phyloP scores from a whole-genome alignment of 2,888 invertebrate species.

The Stenurella melanura region DNA sequence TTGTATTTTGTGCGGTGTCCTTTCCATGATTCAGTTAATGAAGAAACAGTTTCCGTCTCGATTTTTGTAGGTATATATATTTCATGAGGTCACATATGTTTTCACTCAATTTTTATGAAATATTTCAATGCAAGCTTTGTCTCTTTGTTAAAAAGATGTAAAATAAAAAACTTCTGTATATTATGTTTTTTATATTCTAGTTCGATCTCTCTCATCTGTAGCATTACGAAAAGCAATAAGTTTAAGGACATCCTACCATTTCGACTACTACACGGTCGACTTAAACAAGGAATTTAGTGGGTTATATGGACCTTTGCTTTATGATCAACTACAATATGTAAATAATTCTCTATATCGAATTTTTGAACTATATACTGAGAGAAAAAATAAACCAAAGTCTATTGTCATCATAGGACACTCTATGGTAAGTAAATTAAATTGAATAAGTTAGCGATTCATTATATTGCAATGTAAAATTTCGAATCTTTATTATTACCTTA shows the following conservation, averaged over 20 bases:
- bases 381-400: conserved; percentile 72
- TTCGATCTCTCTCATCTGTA: conserved; percentile 93
- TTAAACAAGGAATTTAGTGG: conserved; percentile 93
- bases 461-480: no score
- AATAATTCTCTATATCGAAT: conserved; percentile 83
- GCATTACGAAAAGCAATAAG: conserved; percentile 89
- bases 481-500: no score
- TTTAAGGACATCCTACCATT: conserved; percentile 82
- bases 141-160: no score
- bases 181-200: conserved; percentile 72
- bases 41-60: no score
- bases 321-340: conserved; percentile 85
- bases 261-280: conserved; percentile 95
- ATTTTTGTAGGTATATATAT: no score
- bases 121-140: no score
- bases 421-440: conserved; percentile 79
- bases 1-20: no score
- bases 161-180: no score
- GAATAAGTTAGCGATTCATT: no score
- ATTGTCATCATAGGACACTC: conserved; percentile 96
- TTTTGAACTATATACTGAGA: conserved; percentile 80
- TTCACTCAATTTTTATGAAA: no score
- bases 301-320: conserved; percentile 88
- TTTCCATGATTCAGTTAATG: no score
- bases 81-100: no score